phyloP scores from a whole-genome alignment of 2,113 vertebrate species.

The Pimephales promelas region DNA sequence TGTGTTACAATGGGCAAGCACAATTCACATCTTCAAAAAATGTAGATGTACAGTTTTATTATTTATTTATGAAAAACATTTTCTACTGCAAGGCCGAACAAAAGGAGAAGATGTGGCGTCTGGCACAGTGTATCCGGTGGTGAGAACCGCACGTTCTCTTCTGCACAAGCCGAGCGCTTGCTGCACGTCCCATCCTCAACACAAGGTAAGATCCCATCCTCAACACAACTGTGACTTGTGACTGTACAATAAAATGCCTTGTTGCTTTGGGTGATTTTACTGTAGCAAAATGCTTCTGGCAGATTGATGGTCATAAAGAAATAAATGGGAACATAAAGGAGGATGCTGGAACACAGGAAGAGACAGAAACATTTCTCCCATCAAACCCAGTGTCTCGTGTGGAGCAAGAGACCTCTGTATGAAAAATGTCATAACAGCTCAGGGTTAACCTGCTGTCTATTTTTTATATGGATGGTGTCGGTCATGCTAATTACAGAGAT shows the following conservation, averaged over 20 bases:
- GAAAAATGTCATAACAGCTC: background rate
- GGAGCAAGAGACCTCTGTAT: conserved; percentile 13
- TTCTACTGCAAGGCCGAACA: conserved; percentile 75
- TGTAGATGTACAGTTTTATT: background rate
- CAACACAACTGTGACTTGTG: background rate
- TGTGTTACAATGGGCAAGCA: too few relatives aligned
- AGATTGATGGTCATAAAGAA: conserved; percentile 11
- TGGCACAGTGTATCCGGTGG: conserved; percentile 81
- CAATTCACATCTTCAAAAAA: too few relatives aligned
- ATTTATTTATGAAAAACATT: background rate
- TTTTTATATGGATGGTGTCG: background rate
- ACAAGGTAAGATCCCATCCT: conserved; percentile 63
- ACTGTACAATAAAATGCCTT: background rate
- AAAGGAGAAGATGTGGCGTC: conserved; percentile 76
- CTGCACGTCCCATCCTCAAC: conserved; percentile 63
- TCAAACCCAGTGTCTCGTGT: background rate
- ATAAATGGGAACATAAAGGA: conserved; percentile 15
- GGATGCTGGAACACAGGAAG: background rate
- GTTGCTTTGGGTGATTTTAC: background rate
- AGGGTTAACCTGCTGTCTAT: background rate
- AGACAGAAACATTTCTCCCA: background rate
- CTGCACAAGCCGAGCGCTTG: conserved; percentile 74
- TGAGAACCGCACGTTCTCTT: conserved; percentile 76
- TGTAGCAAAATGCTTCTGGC: conserved; percentile 13
- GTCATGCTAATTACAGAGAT: background rate